phyloP scores from a whole-genome alignment of 23 tunicate species.

The Ascidia mentula region DNA sequence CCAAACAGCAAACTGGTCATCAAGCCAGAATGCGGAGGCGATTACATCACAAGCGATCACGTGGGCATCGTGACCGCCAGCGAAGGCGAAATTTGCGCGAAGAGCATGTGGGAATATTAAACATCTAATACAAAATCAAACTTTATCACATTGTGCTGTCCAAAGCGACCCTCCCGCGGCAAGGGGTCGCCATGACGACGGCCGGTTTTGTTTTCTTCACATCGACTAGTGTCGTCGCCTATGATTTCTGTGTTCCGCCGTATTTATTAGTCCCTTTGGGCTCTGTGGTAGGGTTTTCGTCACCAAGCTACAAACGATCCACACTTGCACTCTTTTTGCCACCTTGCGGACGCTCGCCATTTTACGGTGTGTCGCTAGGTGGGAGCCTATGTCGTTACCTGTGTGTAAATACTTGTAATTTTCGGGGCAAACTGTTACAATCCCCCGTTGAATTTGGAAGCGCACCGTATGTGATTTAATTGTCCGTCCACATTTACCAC shows the following conservation, averaged over 20 bases:
- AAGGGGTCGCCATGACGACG: conserved; percentile 4
- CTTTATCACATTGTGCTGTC: background rate
- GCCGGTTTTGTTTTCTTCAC: background rate
- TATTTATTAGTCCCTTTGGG: background rate
- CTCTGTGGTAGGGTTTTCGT: background rate
- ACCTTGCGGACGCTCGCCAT: background rate
- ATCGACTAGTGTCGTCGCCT: background rate
- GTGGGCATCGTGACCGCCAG: conserved; percentile 79
- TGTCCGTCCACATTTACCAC: no score
- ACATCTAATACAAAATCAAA: background rate
- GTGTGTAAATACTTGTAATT: no score
- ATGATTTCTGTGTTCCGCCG: background rate
- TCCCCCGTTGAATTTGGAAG: no score
- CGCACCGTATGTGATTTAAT: no score
- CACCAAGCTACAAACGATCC: background rate
- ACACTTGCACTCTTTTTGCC: background rate
- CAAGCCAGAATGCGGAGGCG: conserved; percentile 61
- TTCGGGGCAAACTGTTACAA: no score
- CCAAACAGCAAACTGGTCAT: conserved; percentile 74
- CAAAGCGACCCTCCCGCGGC: background rate
- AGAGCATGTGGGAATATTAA: conserved; percentile 84
- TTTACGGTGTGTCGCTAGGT: background rate
- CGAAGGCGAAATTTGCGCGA: conserved; percentile 26
- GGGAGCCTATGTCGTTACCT: no score
- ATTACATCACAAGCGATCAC: conserved; percentile 74